Percentiles rank a stretch among this genome's conserved stretches.
These are phyloP conservation scores for Cataglyphis altisquamis DNA, from an alignment of 2,888 invertebrate species.

Conservation along the genomic window DNA sequence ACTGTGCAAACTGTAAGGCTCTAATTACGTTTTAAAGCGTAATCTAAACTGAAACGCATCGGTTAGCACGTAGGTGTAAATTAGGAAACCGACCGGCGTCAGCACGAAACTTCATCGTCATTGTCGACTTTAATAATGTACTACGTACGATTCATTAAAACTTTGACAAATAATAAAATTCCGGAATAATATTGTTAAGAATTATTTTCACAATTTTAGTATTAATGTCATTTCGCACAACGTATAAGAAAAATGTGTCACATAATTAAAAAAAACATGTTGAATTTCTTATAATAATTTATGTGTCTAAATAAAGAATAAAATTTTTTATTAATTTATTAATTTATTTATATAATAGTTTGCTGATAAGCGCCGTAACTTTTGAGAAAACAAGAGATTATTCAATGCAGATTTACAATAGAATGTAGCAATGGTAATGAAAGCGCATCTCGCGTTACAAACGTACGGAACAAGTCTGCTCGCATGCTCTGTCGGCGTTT, in stretches of 20 bases:
- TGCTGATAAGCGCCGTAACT: neutral
- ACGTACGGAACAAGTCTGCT: slow-evolving; percentile 35
- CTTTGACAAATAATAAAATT: neutral
- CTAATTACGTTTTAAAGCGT: slow-evolving; percentile 72
- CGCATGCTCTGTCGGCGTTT: slow-evolving; percentile 40
- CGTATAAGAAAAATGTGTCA: no score
- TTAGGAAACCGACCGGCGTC: slow-evolving; percentile 47
- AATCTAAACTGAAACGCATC: slow-evolving; percentile 64
- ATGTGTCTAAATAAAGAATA: neutral
- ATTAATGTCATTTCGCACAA: neutral
- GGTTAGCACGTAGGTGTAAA: slow-evolving; percentile 71
- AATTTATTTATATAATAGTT: neutral
- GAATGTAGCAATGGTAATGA: slow-evolving; percentile 24
- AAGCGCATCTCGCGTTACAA: slow-evolving; percentile 42
- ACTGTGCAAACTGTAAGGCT: slow-evolving; percentile 64
- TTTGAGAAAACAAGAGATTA: neutral
- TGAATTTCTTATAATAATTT: neutral
- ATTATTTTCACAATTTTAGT: neutral
- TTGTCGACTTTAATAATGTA: neutral
- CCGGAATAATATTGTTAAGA: neutral
- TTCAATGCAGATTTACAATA: neutral
- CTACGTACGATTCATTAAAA: slow-evolving; percentile 21
- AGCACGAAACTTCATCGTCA: slow-evolving; percentile 22
- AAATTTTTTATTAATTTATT: neutral
- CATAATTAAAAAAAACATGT: neutral